A percentile compares a stretch with the other conserved stretches of the same genome.
Conservation (phyloP, 2,113 vertebrate genomes). For the Gavia stellata region DNA sequence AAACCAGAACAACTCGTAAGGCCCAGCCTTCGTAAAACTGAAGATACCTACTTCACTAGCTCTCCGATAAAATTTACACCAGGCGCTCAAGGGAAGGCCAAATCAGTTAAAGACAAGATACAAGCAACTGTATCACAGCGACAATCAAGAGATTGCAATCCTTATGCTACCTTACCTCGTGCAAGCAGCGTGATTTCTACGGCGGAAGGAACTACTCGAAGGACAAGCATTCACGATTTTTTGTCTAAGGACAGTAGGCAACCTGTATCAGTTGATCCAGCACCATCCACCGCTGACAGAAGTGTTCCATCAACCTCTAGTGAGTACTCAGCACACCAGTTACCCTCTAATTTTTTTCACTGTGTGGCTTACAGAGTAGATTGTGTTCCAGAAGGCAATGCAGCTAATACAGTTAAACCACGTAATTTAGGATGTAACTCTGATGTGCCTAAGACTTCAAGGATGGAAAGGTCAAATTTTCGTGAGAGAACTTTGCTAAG, state of each 20-base stretch:
- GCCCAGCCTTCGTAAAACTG: conserved; percentile 78
- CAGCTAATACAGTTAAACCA: background rate
- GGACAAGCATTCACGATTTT: conserved; percentile 97
- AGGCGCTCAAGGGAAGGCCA: conserved; percentile 76
- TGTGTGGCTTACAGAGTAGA: conserved; percentile 43
- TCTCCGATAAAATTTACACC: conserved; percentile 72
- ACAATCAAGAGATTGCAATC: conserved; percentile 79
- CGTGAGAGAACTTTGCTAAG: conserved; percentile 74
- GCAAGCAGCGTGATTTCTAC: conserved; percentile 98
- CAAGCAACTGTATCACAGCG: conserved; percentile 67
- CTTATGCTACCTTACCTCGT: conserved; percentile 87
- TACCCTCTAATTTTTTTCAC: conserved; percentile 49
- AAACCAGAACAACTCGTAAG: conserved; percentile 69
- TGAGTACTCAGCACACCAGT: conserved; percentile 87
- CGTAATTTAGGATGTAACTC: background rate
- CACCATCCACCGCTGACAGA: conserved; percentile 71
- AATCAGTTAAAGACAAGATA: conserved; percentile 79
- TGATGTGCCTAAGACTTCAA: conserved; percentile 70
- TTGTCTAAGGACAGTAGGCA: conserved; percentile 90
- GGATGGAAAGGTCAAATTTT: conserved; percentile 73
- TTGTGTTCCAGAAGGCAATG: background rate
- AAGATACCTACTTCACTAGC: conserved; percentile 81
- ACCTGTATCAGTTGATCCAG: conserved; percentile 83
- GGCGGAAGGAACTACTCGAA: conserved; percentile 90
- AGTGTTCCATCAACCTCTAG: conserved; percentile 78